Percentiles rank a stretch among this genome's conserved stretches.
phyloP scores from a whole-genome alignment of 30 jellyfish, hydroid and myxozoan species.

The Chironex yamaguchii region DNA sequence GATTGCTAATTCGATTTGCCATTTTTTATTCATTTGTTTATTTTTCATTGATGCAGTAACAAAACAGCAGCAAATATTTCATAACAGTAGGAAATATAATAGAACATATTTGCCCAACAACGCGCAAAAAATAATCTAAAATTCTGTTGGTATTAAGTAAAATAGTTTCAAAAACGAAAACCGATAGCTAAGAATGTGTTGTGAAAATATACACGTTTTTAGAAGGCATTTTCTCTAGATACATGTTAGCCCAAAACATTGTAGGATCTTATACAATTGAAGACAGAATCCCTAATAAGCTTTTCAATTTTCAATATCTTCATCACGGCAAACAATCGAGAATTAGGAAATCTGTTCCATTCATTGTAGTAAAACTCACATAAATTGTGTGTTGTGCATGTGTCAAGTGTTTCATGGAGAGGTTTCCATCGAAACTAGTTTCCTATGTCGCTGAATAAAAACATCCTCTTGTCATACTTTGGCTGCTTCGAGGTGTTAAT shows the following conservation, averaged over 20 bases:
- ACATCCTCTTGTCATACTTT: conserved; percentile 10
- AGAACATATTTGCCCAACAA: conserved; percentile 12
- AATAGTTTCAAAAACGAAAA: too few relatives aligned
- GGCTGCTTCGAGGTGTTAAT: conserved; percentile 3
- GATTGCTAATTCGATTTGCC: conserved; percentile 7
- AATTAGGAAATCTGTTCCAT: conserved; percentile 1
- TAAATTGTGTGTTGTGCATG: conserved; percentile 7
- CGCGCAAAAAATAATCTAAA: conserved; percentile 6
- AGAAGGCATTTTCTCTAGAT: conserved; percentile 3
- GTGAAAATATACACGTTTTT: conserved; percentile 6
- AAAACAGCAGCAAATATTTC: conserved; percentile 17
- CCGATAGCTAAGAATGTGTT: neutral
- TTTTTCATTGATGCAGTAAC: conserved; percentile 2
- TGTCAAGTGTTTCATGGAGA: conserved; percentile 15
- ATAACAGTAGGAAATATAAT: neutral
- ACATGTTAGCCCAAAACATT: conserved; percentile 10
- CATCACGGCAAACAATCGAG: neutral
- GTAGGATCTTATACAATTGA: neutral
- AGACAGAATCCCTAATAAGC: conserved; percentile 3
- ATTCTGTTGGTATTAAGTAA: too few relatives aligned
- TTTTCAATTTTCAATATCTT: conserved; percentile 2
- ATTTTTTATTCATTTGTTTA: neutral
- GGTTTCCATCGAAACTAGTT: conserved; percentile 4
- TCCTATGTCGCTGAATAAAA: conserved; percentile 10
- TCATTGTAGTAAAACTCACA: conserved; percentile 12